Evolutionary conservation across 2,113 vertebrate genomes (phyloP), one percentile per base, ranked within the genome.

Genomic region (Engystomops pustulosus): DNA sequence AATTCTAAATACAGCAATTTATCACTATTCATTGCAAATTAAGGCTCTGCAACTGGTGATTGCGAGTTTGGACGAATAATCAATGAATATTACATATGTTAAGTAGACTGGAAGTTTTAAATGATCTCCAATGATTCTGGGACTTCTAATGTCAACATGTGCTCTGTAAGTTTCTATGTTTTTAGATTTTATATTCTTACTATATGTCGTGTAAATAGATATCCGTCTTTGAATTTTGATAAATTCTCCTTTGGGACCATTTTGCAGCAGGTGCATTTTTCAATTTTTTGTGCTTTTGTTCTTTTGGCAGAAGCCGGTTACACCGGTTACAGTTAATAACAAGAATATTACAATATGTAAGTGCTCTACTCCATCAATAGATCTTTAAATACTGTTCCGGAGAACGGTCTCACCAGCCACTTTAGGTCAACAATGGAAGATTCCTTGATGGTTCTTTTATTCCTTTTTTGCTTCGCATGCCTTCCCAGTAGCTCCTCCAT

Each of bases 31-130:
- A 38, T 55, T 30, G 74, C 49, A 58, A 47, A 77, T 77, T 77
- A 77, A 77, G 18, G 74, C 49, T 77, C 30, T 23, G 32, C 41
- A 60, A 78, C 34, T 62, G 32, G 36, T 41, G 76, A 78, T 62
- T 60, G 49, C 44, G 76, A 78, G 41, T 60, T 38, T 78, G n/a
- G 76, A 20, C 27, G 51, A 62, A 78, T 60, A 60, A 78, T 78
- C 76, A 60, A 78, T 78, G 49, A 60, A 78, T 77, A 53, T 60
- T 78, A 60, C 76, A 27, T 60, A 62, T 78, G 76, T 23, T 78
- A 78, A 36, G n/a, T 38, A n/a, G 20, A 6, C 68, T 41, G 11
- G 10, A n/a, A 23, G 7, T 67, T 7, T 36, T 9, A 2, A 34
- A 67, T 3, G 4, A 7, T 67, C 17, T 67, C 27, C 5, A 7